Evolutionary conservation across 2,888 invertebrate species (phyloP), one percentile per base, ranked within the genome.

Genomic region (Spodoptera littoralis): DNA sequence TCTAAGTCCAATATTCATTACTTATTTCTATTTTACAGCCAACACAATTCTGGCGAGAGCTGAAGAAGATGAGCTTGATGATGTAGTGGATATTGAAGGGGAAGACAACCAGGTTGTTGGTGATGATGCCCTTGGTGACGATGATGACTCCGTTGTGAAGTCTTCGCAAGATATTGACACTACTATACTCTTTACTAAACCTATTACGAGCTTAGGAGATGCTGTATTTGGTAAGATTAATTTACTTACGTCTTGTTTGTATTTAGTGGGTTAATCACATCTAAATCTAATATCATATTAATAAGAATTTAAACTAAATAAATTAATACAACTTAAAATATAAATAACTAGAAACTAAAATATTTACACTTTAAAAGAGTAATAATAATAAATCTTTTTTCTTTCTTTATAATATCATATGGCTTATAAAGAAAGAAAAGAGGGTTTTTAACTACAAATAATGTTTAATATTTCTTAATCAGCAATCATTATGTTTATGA

Each of bases 101-200:
- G 96, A 96, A 82, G 96, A 95, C 84, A 95, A 92, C 81, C 95
- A 96, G 74, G 95, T 96, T 48, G 96, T 96, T 0, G 96, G 95
- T 11, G 96, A 96, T 41, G 96, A 96, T 53, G 95, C 95, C 46
- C 94, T 96, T 0, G 96, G 96, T 53, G 97, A 96, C 41, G 96
- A 96, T 73, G 96, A 96, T 78, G 95, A 96, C 69, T 88, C 90
- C 0, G 73, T 92, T 0, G 95, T 95, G 3, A 96, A 96, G 72
- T 96, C 98, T 3, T 99, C 99, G 0, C 97, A 98, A 50, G 97
- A 99, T 94, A 98, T 98, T 3, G 98, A 99, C 82, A 98, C 99
- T 0, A 97, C 96, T 13, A 96, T 99, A 84, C 94, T 99, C 65
- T 99, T 99, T 90, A 97, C 96, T 1, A 97, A 97, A 88, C 98